These are phyloP conservation scores for Bombus confusus DNA, from an alignment of 1,140 invertebrate genomes.

Conservation along the genomic window DNA sequence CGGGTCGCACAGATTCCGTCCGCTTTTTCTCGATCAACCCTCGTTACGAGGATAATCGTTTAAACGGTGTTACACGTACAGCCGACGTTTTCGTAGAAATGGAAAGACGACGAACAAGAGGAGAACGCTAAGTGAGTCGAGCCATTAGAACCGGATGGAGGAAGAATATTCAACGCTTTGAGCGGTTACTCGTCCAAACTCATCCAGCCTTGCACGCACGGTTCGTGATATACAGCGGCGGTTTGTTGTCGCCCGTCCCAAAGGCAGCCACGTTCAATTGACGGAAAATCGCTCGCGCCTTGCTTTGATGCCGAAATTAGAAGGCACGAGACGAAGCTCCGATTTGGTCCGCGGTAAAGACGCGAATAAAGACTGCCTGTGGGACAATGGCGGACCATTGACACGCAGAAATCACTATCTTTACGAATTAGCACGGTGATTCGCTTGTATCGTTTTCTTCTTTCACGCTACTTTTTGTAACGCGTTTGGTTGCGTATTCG, in stretches of 20 bases:
- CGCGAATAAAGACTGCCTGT: neutral
- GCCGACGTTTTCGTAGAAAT: constrained; percentile 38
- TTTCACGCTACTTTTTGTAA: accelerated
- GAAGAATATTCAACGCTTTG: constrained; percentile 73
- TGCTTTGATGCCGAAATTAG: constrained; percentile 81
- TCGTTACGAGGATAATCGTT: constrained; percentile 24
- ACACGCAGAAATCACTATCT: neutral
- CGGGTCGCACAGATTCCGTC: neutral
- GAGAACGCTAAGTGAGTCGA: constrained; percentile 44
- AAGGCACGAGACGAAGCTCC: constrained; percentile 48
- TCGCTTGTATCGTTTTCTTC: neutral
- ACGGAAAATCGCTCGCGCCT: constrained; percentile 73
- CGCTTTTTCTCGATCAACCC: constrained; percentile 36
- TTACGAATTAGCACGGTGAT: neutral
- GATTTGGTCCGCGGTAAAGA: neutral
- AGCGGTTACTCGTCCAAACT: constrained; percentile 35
- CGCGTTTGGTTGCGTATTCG: too few species aligned
- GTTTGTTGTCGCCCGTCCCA: constrained; percentile 64
- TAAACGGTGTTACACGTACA: neutral
- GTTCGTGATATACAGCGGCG: constrained; percentile 64
- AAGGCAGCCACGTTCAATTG: constrained; percentile 70
- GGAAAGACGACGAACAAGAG: neutral
- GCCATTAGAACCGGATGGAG: constrained; percentile 75
- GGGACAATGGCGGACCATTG: neutral
- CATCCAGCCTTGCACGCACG: constrained; percentile 62